phyloP scores from a whole-genome alignment of 2,888 invertebrate genomes.

The Lamellibrachia columna region DNA sequence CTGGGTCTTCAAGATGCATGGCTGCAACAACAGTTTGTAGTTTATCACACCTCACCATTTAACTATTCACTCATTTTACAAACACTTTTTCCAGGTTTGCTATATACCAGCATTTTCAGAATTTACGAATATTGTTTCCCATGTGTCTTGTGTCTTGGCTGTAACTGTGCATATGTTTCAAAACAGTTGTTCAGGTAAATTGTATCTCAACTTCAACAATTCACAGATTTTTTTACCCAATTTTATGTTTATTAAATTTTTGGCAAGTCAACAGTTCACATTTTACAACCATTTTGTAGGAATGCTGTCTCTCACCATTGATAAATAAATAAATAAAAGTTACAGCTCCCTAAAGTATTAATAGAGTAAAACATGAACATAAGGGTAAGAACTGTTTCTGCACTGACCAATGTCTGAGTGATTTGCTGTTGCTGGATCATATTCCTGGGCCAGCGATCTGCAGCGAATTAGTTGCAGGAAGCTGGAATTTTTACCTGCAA shows the following conservation, averaged over 20 bases:
- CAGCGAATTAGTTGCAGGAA: constrained; percentile 84
- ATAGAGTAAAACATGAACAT: not conserved
- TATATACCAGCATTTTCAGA: no score
- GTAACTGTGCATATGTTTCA: no score
- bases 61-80: no score
- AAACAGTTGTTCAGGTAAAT: no score
- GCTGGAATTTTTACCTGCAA: constrained; percentile 77
- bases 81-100: no score
- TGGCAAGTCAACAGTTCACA: no score
- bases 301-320: not conserved
- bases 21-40: constrained; percentile 28
- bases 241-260: no score
- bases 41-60: not conserved
- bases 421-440: constrained; percentile 68
- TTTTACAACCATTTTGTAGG: not conserved
- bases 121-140: no score
- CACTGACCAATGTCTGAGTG: constrained; percentile 41
- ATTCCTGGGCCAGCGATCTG: constrained; percentile 79
- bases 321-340: not conserved
- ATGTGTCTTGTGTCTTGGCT: no score
- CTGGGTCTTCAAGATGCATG: constrained; percentile 42
- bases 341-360: not conserved
- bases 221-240: no score
- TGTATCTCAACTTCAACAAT: no score
- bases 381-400: not conserved